Evolutionary conservation across 2,797 vertebrate genomes (phyloP).

Genomic region (Falco peregrinus): DNA sequence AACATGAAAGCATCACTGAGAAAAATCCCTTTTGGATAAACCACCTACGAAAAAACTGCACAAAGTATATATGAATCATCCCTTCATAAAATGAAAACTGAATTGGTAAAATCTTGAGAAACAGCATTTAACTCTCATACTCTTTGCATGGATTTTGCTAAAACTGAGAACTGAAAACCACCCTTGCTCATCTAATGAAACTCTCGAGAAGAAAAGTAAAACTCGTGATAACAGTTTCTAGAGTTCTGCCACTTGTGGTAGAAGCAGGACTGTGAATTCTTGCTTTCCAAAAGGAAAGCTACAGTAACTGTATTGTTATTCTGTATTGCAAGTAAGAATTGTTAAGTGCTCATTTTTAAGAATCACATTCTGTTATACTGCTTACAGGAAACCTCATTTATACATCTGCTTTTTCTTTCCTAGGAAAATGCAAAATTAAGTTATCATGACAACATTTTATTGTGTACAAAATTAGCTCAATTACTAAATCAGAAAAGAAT

Average conservation of each 20-base stretch:
- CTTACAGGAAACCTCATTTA: conserved; percentile 20
- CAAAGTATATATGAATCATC: background rate
- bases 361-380: background rate
- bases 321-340: background rate
- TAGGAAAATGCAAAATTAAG: conserved; percentile 19
- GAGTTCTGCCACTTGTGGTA: background rate
- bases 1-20: background rate
- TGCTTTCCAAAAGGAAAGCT: background rate
- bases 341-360: background rate
- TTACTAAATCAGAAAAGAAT: conserved; percentile 42
- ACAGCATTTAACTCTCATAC: background rate
- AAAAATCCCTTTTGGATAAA: background rate
- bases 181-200: background rate
- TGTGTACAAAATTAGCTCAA: conserved; percentile 27
- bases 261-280: background rate
- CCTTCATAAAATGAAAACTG: background rate
- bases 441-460: conserved; percentile 49
- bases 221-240: background rate
- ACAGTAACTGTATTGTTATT: background rate
- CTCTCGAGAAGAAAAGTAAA: background rate
- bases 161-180: background rate
- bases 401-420: background rate
- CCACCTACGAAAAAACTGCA: background rate
- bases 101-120: background rate
- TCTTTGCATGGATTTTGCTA: background rate